Conservation (phyloP, 2,888 invertebrate genomes). For the Napeogenes sylphis region DNA sequence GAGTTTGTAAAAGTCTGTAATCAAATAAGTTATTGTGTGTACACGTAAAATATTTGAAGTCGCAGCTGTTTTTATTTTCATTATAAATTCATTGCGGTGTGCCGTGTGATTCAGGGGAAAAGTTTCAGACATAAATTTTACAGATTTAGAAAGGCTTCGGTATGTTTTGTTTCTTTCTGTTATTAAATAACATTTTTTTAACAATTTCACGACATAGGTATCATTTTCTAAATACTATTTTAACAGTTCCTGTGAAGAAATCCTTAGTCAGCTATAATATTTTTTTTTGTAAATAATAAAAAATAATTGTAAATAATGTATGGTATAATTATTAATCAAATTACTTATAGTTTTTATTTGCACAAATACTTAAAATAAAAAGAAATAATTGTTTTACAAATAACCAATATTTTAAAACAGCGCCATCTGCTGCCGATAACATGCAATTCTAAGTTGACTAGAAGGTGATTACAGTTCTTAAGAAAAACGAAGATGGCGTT, state of each 20-base stretch:
- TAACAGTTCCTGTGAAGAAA: no score
- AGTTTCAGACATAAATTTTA: not conserved
- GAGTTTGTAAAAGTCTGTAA: no score
- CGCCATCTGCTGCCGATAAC: not conserved
- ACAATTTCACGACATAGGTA: not conserved
- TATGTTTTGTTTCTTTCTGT: not conserved
- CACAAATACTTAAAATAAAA: no score
- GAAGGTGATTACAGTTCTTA: slow-evolving; percentile 14
- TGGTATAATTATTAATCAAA: no score
- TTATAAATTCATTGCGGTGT: slow-evolving; percentile 2
- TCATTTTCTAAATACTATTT: not conserved
- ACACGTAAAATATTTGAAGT: no score
- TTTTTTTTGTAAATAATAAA: no score
- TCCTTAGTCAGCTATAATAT: no score
- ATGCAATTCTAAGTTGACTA: not conserved
- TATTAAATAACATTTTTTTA: not conserved
- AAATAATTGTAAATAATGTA: no score
- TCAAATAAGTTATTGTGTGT: no score
- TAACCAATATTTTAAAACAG: not conserved
- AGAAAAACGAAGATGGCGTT: slow-evolving; percentile 22
- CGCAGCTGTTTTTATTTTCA: not conserved
- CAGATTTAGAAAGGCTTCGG: not conserved
- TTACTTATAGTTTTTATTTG: no score
- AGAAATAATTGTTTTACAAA: no score
- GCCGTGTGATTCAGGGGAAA: slow-evolving; percentile 8